Evolutionary conservation across 2,113 vertebrate genomes (phyloP), one percentile per base, ranked within the genome.

Genomic region (Eolophus roseicapilla): DNA sequence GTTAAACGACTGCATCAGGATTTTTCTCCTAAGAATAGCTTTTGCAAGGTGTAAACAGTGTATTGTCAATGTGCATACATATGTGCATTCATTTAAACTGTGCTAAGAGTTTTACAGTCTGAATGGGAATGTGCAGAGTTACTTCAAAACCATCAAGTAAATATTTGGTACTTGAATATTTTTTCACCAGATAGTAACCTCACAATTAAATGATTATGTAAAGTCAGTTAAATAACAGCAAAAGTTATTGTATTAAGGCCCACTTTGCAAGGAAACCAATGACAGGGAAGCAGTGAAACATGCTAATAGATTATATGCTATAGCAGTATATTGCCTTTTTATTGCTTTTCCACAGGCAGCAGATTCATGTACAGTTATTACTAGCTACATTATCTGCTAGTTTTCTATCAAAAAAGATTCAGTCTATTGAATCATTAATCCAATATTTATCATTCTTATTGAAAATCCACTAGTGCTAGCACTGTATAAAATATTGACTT

Each of bases 401-500:
- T 74, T 97, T 97, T 97, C 97, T 95, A 96, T 97, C 94, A 94
- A 97, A 98, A 97, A 96, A 97, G 96, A 87, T 96, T 97, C 95
- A 96, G 94, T 96, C 94, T 97, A 93, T 98, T 98, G 97, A 98
- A 95, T 98, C 97, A 98, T 98, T 97, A 97, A 96, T 97, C 92
- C 85, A 91, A 92, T 97, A 96, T 97, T 97, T 97, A 95, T 97
- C 96, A 97, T 98, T 97, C 81, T 97, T 98, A 96, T 94, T 98
- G 97, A 97, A 97, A 97, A 97, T 96, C 88, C 96, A 87, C 92
- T 96, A 90, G 85, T 96, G 93, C 95, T 97, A 97, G 84, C 88
- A 55, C 94, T 95, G 86, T 95, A 84, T 97, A 93, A 97, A 97
- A 97, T 96, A 96, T 81, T 97, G 96, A 96, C 95, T 96, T 97